Percentiles rank a stretch among this genome's conserved stretches.
These are phyloP conservation scores for Glyptemys insculpta DNA, from an alignment of 2,797 vertebrate genomes.

Conservation along the genomic window DNA sequence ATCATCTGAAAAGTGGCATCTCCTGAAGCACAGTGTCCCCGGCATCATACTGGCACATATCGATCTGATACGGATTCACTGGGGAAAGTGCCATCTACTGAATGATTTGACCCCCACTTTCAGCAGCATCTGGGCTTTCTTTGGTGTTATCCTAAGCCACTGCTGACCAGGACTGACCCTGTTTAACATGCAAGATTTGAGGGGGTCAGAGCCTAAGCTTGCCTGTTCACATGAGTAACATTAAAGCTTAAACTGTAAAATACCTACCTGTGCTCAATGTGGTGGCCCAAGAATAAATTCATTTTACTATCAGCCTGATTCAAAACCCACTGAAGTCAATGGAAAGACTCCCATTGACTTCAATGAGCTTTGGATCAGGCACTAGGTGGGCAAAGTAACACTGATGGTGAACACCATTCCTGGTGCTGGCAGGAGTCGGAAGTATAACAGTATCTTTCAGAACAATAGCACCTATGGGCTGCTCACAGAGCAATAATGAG, in stretches of 20 bases:
- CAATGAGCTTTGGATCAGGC: background rate
- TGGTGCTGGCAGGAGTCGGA: background rate
- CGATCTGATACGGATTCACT: background rate
- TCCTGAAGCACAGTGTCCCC: background rate
- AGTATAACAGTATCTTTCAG: background rate
- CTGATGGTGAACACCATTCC: background rate
- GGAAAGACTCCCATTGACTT: background rate
- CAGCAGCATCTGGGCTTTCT: background rate
- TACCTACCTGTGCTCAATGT: too few species aligned
- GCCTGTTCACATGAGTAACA: background rate
- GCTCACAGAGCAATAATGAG: background rate
- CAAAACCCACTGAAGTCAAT: background rate
- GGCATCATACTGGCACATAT: background rate
- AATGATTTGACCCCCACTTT: background rate
- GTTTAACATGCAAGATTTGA: background rate
- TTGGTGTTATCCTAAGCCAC: background rate
- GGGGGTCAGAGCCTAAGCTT: background rate
- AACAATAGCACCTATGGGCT: background rate
- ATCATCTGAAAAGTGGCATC: background rate
- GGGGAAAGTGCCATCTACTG: background rate
- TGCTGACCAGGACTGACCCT: constrained; percentile 27
- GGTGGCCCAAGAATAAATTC: constrained; percentile 8
- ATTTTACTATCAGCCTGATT: background rate
- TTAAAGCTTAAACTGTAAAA: background rate
- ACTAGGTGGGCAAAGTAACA: background rate